Conservation (phyloP, 2,888 invertebrate species). For the Eupithecia insigniata region DNA sequence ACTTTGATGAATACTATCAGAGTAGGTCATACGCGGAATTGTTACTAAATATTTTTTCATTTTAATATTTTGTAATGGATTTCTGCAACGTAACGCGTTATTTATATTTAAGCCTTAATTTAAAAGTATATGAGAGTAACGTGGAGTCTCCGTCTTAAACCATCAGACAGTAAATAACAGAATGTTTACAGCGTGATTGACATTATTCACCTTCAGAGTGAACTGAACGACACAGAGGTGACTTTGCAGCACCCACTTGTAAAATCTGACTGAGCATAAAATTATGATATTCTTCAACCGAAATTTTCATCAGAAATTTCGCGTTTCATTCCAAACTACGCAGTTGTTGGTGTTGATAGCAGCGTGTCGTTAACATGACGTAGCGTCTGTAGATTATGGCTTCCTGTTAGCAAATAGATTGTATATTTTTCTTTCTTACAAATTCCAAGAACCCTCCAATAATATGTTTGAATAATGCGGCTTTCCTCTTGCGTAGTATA, state of each 20-base stretch:
- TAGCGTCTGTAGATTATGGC: not conserved
- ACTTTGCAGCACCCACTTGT: slow-evolving; percentile 66
- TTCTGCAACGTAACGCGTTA: no score
- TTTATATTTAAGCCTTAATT: not conserved
- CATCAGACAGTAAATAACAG: slow-evolving; percentile 35
- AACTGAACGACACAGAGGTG: slow-evolving; percentile 62
- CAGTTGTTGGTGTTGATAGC: slow-evolving; percentile 14
- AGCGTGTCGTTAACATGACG: slow-evolving; percentile 5
- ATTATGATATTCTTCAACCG: not conserved
- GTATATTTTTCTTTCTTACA: slow-evolving; percentile 47
- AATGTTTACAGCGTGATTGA: slow-evolving; percentile 52
- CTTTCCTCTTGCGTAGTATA: slow-evolving; percentile 57
- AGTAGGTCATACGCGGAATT: no score
- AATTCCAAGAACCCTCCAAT: slow-evolving; percentile 57
- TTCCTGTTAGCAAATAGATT: slow-evolving; percentile 1
- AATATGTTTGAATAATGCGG: slow-evolving; percentile 49
- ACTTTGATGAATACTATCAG: no score
- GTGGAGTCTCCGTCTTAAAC: slow-evolving; percentile 37
- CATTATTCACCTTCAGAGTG: slow-evolving; percentile 57
- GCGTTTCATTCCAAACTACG: slow-evolving; percentile 36
- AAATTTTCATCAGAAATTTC: slow-evolving; percentile 40
- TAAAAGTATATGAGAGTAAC: slow-evolving; percentile 15
- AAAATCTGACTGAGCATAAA: slow-evolving; percentile 46
- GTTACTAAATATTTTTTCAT: no score
- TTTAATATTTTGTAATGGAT: no score